Percentiles rank a stretch among this genome's conserved stretches.
Evolutionary conservation across 2,113 vertebrate species (phyloP).

Genomic region (Albula glossodonta): DNA sequence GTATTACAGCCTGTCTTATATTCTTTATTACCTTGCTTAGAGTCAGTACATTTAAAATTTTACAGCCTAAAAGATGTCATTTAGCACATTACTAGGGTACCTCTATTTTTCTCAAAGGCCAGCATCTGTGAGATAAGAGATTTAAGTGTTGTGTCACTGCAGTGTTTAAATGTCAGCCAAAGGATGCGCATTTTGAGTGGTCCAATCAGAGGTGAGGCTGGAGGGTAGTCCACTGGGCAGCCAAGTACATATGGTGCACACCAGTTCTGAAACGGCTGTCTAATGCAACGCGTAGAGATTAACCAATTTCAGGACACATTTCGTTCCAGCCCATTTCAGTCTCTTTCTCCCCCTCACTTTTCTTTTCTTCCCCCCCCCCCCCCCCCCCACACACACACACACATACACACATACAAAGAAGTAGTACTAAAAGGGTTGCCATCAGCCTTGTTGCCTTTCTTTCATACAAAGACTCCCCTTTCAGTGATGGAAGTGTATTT

Average conservation of each 20-base stretch:
- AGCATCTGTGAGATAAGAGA: neutral
- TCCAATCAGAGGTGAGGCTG: neutral
- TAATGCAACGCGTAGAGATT: neutral
- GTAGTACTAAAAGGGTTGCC: neutral
- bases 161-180: neutral
- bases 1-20: neutral
- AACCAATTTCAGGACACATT: constrained; percentile 7
- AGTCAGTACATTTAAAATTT: neutral
- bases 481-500: neutral
- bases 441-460: neutral
- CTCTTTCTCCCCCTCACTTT: neutral
- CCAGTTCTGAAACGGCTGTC: neutral
- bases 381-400: neutral
- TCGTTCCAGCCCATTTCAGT: neutral
- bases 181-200: neutral
- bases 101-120: no score
- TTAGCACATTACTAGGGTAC: no score
- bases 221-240: neutral
- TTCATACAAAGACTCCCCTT: neutral
- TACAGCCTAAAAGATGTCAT: no score
- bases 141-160: neutral
- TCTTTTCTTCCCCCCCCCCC: no score
- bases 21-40: no score
- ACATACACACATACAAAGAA: neutral
- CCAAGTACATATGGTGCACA: neutral